Percentiles rank a stretch among this genome's conserved stretches.
phyloP scores from a whole-genome alignment of 2,888 invertebrate species.

The Dasypogon diadema region DNA sequence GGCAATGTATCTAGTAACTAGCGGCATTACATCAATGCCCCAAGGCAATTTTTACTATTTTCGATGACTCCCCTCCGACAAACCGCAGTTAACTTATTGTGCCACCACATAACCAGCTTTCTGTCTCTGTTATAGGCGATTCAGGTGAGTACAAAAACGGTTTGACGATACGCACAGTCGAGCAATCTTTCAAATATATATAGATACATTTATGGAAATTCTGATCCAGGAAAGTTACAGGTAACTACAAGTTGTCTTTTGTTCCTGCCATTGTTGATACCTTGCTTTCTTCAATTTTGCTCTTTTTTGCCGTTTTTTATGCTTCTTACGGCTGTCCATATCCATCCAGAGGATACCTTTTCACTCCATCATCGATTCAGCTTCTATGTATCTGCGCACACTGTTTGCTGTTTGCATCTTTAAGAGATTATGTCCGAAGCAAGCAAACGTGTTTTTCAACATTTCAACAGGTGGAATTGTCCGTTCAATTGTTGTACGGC shows the following conservation, averaged over 20 bases:
- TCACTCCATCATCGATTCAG: slow-evolving; percentile 43
- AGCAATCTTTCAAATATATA: background rate
- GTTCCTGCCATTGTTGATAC: slow-evolving; percentile 39
- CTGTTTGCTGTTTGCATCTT: slow-evolving; percentile 29
- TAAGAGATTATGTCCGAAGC: slow-evolving; percentile 21
- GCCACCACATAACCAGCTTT: background rate
- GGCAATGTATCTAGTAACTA: background rate
- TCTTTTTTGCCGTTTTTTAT: slow-evolving; percentile 7
- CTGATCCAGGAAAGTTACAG: slow-evolving; percentile 24
- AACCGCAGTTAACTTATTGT: background rate
- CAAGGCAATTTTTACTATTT: slow-evolving; percentile 5
- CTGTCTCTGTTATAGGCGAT: background rate
- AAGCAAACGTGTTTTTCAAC: slow-evolving; percentile 49
- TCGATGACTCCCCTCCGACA: background rate
- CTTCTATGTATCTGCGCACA: background rate
- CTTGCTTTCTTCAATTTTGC: slow-evolving; percentile 34
- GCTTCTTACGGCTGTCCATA: background rate
- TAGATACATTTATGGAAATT: slow-evolving; percentile 22
- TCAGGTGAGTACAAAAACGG: background rate
- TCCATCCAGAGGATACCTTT: slow-evolving; percentile 13
- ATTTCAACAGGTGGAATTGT: slow-evolving; percentile 51
- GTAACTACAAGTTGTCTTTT: slow-evolving; percentile 37
- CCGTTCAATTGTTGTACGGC: slow-evolving; percentile 32
- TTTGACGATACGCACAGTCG: background rate
- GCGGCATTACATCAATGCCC: slow-evolving; percentile 2